Base-by-base conservation (phyloP, 2,888 invertebrate species). In the Neocrepidodera transversa region DNA sequence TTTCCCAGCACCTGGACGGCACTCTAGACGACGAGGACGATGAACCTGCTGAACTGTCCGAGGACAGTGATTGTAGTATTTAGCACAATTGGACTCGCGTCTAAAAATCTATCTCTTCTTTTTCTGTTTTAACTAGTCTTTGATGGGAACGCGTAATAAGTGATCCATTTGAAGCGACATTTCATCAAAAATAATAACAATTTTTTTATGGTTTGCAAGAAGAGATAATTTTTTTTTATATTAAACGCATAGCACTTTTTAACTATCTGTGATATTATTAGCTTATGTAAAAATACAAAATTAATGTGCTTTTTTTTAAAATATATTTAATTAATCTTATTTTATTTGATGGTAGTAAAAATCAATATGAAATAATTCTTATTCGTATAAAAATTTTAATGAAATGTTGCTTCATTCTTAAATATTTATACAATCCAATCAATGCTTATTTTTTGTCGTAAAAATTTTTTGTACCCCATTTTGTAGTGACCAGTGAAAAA, bases 31-130 rank as follows among this genome's bases (percentile, higher is more conserved):
- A 78, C 59, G 67, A 61, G 8, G 54, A 54, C 8, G 45, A 54
- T 13, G 64, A 60, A 26, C 60, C 51, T 10, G 64, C 53, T 6
- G 71, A 71, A 63, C 57, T 69, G 56, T 68, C 71, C 11, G 85
- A 85, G 48, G 85, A 86, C 71, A 85, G 85, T 71, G 86, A 86
- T 74, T 86, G 86, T 76, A 86, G 86, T 76, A 86, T 86, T 80
- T 86, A 79, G 76, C 73, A 54, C 17, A 58, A 60, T 40, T 62
- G 49, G 42, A 60, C 47, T 1, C 50, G 26, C 18, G 63, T 63
- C 35, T 57, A 50, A 61, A 48, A 8, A 42, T 10, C 2, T 6
- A 23, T 5, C 23, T 6, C 23, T 5, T 1, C 13, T 23, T 52
- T 18, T 14, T 20, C n/a, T 30, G 20, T 54, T 52, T 55, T 23